Base-by-base conservation (phyloP, 2,888 invertebrate genomes). In the Xestia sexstrigata region DNA sequence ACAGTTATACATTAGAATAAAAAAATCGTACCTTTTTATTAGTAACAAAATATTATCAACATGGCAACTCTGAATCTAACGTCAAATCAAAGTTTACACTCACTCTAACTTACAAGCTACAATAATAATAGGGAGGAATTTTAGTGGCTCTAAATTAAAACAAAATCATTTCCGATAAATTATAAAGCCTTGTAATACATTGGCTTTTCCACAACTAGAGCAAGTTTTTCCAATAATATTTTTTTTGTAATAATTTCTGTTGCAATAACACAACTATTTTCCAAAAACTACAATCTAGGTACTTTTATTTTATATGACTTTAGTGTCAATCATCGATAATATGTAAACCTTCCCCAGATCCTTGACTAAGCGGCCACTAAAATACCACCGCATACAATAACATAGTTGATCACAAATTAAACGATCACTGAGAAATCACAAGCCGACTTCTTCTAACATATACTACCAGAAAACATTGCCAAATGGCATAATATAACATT, bases 371-470 rank as follows among this genome's bases (percentile, higher is more conserved):
- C 60, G 75, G 70, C 70, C 76, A 79, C 75, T 70, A 81, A 83
- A 82, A 80, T 68, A 23, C 67, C 69, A 66, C 60, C 70, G 63
- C 42, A 49, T 20, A 79, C 52, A 79, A 81, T 75, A 85, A 80
- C 45, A 88, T 87, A 89, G 82, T 89, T 86, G 88, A 93, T 92
- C 91, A 93, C 92, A 92, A 92, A 88, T 89, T 90, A 90, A 91
- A 92, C 90, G 91, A 94, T 95, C 93, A 95, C 93, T 93, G 91
- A 92, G 86, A 89, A 91, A 93, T 93, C 93, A 93, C 93, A 91
- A 91, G 89, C 90, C 87, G 72, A 82, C 68, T 78, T 81, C 68
- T 77, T 81, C 78, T 80, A 83, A 70, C 60, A 83, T 74, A 72
- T 70, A 75, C 84, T 84, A 84, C 74, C 55, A 82, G 26, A 77